phyloP scores from a whole-genome alignment of 35 echinoderm and acorn worm species.

The Amphiura filiformis region DNA sequence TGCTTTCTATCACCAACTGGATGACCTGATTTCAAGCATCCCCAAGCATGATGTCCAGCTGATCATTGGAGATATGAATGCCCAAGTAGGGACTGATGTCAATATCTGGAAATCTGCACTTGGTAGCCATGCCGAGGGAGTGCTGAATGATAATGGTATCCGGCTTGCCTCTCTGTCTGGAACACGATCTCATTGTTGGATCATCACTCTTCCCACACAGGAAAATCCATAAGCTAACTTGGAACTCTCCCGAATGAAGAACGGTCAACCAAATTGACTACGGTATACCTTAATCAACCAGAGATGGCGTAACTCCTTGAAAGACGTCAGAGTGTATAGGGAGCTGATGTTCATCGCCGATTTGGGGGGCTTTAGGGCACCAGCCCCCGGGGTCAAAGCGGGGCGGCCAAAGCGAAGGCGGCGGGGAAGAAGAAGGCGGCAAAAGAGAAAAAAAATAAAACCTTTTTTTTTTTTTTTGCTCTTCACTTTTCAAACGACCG shows the following conservation, averaged over 20 bases:
- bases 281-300: background rate
- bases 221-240: slow-evolving; percentile 14
- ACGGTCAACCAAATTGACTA: slow-evolving; percentile 25
- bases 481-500: too few relatives aligned
- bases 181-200: background rate
- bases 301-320: slow-evolving; percentile 12
- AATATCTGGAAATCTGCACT: background rate
- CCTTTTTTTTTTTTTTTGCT: too few relatives aligned
- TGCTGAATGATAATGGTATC: slow-evolving; percentile 7
- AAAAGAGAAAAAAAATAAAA: too few relatives aligned
- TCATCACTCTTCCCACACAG: slow-evolving; percentile 18
- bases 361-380: too few relatives aligned
- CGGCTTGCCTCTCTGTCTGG: background rate
- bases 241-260: slow-evolving; percentile 3
- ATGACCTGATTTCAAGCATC: background rate
- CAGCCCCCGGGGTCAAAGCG: too few relatives aligned
- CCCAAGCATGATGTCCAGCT: background rate
- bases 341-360: too few relatives aligned
- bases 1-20: slow-evolving; percentile 10
- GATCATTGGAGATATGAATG: too few relatives aligned
- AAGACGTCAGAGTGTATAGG: slow-evolving; percentile 12
- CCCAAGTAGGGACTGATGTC: background rate
- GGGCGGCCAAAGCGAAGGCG: too few relatives aligned
- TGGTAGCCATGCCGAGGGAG: background rate
- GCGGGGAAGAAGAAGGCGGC: too few relatives aligned